A percentile compares a stretch with the other conserved stretches of the same genome.
These are phyloP conservation scores for Acridotheres tristis DNA, from an alignment of 2,797 vertebrate species.

Conservation along the genomic window DNA sequence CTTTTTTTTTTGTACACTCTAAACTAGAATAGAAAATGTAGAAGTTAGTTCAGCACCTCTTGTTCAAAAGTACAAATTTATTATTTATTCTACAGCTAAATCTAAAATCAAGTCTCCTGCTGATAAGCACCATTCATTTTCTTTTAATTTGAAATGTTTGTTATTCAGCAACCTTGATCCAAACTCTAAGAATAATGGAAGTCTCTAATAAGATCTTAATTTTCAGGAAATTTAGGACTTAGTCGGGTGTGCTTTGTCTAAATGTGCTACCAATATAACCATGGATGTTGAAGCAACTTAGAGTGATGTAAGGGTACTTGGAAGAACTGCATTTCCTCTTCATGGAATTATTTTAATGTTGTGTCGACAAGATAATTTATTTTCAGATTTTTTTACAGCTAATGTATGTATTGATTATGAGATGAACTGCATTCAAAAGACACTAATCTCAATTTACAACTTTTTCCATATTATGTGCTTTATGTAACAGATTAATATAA, in stretches of 20 bases:
- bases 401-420: not conserved
- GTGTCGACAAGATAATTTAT: not conserved
- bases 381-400: not conserved
- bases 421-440: not conserved
- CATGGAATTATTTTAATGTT: constrained; percentile 14
- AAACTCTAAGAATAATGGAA: not conserved
- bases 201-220: not conserved
- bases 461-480: not conserved
- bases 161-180: not conserved
- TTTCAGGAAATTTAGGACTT: not conserved
- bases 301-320: not conserved
- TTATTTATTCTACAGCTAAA: not conserved
- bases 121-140: not conserved
- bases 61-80: not conserved
- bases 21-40: not conserved
- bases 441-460: not conserved
- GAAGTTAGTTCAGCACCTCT: not conserved
- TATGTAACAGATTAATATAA: not conserved
- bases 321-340: constrained; percentile 20
- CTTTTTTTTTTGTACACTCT: not conserved
- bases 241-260: not conserved
- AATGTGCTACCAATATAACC: not conserved
- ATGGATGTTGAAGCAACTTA: constrained; percentile 5
- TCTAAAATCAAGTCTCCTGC: not conserved
- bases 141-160: not conserved